Evolutionary conservation across 2,797 vertebrate species (phyloP).

Genomic region (Phoeniculus purpureus): DNA sequence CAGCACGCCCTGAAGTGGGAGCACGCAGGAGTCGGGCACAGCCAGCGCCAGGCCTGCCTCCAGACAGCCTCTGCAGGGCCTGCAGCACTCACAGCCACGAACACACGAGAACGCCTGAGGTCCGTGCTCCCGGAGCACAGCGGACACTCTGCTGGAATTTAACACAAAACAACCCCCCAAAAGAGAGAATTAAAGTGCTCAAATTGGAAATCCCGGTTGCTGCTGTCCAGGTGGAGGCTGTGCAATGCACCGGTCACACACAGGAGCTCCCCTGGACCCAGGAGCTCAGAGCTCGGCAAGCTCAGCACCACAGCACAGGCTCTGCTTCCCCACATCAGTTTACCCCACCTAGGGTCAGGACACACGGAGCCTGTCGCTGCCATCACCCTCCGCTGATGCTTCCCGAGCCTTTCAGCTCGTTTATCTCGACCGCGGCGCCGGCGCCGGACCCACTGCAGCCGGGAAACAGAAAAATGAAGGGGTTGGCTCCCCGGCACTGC

Average conservation of each 20-base stretch:
- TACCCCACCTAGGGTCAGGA: not conserved
- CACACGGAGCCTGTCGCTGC: accelerated
- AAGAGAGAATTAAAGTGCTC: not conserved
- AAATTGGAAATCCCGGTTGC: accelerated
- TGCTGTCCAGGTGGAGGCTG: not conserved
- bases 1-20: too few species aligned
- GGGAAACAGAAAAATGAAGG: not conserved
- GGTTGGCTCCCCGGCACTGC: too few species aligned
- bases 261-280: not conserved
- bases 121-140: too few species aligned
- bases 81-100: too few species aligned
- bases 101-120: too few species aligned
- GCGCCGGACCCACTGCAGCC: not conserved
- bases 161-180: not conserved
- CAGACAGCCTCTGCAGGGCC: too few species aligned
- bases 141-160: too few species aligned
- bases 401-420: not conserved
- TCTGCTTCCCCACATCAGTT: accelerated
- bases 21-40: too few species aligned
- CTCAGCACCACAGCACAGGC: accelerated
- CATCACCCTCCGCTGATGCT: not conserved
- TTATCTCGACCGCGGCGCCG: accelerated
- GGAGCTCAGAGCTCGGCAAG: accelerated
- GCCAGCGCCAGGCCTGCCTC: too few species aligned
- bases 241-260: too few species aligned